A percentile compares a stretch with the other conserved stretches of the same genome.
Conservation (phyloP, 92 coral and sea anemone genomes). For the Plumapathes pennacea region DNA sequence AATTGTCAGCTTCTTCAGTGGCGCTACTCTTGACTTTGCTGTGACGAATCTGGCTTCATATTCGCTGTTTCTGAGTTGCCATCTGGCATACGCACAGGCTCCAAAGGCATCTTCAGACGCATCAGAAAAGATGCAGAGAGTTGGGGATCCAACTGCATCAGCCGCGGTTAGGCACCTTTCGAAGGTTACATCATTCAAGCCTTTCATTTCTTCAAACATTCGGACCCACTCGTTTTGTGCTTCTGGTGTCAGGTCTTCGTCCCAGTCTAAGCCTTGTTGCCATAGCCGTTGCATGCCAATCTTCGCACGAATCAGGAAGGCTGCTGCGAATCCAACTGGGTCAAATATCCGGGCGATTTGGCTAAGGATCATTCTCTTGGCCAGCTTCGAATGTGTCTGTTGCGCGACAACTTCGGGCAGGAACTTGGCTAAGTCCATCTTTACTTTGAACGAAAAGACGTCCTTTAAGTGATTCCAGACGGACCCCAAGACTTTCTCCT, state of each 20-base stretch:
- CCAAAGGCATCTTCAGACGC: slow-evolving; percentile 43
- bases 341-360: slow-evolving; percentile 54
- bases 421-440: slow-evolving; percentile 1
- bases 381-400: no score
- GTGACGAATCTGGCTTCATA: background rate
- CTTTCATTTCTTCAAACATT: slow-evolving; percentile 47
- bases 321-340: slow-evolving; percentile 51
- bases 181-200: slow-evolving; percentile 43
- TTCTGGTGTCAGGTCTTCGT: slow-evolving; percentile 45
- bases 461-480: slow-evolving; percentile 47
- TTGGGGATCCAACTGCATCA: slow-evolving; percentile 33
- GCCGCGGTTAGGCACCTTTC: slow-evolving; percentile 47
- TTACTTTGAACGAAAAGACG: slow-evolving; percentile 27
- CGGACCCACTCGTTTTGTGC: slow-evolving; percentile 26
- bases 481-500: slow-evolving; percentile 46
- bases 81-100: slow-evolving; percentile 27
- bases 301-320: slow-evolving; percentile 54
- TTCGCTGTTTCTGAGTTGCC: slow-evolving; percentile 15
- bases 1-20: background rate
- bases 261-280: slow-evolving; percentile 56
- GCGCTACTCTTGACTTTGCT: background rate
- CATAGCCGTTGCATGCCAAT: slow-evolving; percentile 39
- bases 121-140: slow-evolving; percentile 38
- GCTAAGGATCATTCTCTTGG: slow-evolving; percentile 23
- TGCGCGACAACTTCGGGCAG: background rate